Base-by-base conservation (phyloP, 2,113 vertebrate species). In the Hippocampus barbouri region DNA sequence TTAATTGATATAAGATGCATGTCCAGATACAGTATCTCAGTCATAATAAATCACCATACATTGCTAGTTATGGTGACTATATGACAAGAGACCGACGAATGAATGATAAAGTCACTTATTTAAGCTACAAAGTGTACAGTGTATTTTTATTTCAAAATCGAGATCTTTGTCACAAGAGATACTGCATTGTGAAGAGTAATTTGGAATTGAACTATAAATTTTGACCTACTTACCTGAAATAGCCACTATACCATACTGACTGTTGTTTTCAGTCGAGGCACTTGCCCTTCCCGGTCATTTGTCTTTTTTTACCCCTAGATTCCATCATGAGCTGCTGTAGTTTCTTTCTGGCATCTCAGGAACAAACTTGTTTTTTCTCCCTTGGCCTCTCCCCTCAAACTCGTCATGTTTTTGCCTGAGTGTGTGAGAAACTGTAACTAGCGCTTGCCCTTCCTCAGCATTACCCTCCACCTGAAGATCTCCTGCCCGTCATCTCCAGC, bases 391-490 rank as follows among this genome's bases (percentile, higher is more conserved):
- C 12, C 40, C 47, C 25, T n/a, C 43, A 34, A 11, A 47, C 71
- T 49, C 70, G 78, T 68, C 12, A 49, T 82, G 76, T 79, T 72
- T 72, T 76, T 83, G 66, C 51, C 64, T 72, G 45, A 79, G 69
- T 79, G 69, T 81, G 78, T 86, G 20, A 85, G 83, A 49, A 5
- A 51, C 47, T 51, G 83, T 93, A 92, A 91, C 87, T 41, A 77
- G 80, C 82, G 54, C 77, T 88, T 89, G 81, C 83, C 86, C 80
- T 90, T 90, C 74, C 86, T 71, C 92, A 98, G 97, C 70, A 97
- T 98, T 88, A 98, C 96, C 0, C 91, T 99, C 23, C 97, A 98
- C 91, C 92, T 99, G 93, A 98, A 96, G 95, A 98, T 99, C 82
- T 98, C 97, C 25, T 98, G 97, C 84, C 96, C 96, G 0, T 91